These are phyloP conservation scores for Agapostemon virescens DNA, from an alignment of 2,888 invertebrate genomes.

Conservation along the genomic window DNA sequence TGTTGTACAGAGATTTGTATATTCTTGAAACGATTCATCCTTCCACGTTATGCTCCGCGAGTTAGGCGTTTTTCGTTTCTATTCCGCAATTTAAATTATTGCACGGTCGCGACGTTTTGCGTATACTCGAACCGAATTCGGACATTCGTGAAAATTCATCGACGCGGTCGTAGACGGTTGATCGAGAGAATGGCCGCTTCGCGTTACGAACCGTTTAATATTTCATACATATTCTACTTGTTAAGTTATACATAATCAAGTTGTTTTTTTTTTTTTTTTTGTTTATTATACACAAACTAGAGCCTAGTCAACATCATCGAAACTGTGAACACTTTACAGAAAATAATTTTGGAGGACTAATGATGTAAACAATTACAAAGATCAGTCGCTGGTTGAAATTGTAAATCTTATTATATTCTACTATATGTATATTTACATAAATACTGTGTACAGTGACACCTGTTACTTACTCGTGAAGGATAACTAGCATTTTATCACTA, in stretches of 20 bases:
- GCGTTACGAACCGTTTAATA: slow-evolving; percentile 36
- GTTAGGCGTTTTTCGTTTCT: not conserved
- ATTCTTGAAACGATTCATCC: slow-evolving; percentile 4
- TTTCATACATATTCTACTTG: slow-evolving; percentile 66
- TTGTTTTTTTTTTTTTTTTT: slow-evolving; percentile 52
- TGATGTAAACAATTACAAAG: slow-evolving; percentile 69
- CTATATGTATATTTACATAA: slow-evolving; percentile 74
- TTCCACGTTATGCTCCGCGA: not conserved
- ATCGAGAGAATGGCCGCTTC: slow-evolving; percentile 31
- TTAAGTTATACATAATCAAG: slow-evolving; percentile 74
- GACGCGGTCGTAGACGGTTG: slow-evolving; percentile 7
- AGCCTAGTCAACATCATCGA: slow-evolving; percentile 74
- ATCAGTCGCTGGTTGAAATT: slow-evolving; percentile 72
- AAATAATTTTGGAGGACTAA: slow-evolving; percentile 64
- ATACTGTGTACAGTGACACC: slow-evolving; percentile 70
- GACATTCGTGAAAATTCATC: slow-evolving; percentile 30
- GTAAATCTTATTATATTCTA: slow-evolving; percentile 71
- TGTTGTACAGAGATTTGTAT: slow-evolving; percentile 21
- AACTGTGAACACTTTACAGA: slow-evolving; percentile 67
- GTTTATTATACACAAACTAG: slow-evolving; percentile 78
- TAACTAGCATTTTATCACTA: slow-evolving; percentile 63
- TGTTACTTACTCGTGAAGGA: slow-evolving; percentile 70
- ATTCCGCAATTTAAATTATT: slow-evolving; percentile 14
- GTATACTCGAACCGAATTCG: slow-evolving; percentile 19
- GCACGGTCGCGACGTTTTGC: not conserved